Conservation (phyloP, 2,113 vertebrate species). For the Chitala chitala region DNA sequence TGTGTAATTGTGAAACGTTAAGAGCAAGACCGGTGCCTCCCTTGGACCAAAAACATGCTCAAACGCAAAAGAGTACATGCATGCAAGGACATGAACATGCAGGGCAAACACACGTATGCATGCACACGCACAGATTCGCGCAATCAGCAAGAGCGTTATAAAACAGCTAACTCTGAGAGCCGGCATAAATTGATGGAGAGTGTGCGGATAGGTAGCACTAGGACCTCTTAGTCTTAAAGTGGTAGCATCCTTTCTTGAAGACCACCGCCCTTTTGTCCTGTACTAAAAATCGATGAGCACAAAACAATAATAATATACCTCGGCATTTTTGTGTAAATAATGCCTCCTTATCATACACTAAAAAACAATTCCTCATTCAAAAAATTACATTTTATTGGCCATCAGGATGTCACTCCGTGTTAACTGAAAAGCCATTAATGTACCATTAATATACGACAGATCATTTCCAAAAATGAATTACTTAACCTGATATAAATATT, state of each 20-base stretch:
- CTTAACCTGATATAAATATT: background rate
- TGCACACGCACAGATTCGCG: conserved; percentile 22
- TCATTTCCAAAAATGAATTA: background rate
- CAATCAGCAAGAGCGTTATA: conserved; percentile 14
- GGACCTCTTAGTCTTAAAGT: conserved; percentile 50
- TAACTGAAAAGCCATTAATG: background rate
- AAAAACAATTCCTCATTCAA: background rate
- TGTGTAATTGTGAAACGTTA: background rate
- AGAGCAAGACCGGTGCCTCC: background rate
- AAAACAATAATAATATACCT: background rate
- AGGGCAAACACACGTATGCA: background rate
- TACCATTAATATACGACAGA: background rate
- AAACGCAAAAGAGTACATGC: background rate
- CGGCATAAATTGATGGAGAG: conserved; percentile 23
- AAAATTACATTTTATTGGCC: background rate
- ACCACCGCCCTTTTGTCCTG: conserved; percentile 27
- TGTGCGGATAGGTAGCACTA: conserved; percentile 30
- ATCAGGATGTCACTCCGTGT: background rate
- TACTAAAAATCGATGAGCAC: background rate
- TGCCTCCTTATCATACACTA: background rate
- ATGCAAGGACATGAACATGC: background rate
- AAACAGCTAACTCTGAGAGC: conserved; percentile 36
- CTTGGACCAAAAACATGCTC: background rate
- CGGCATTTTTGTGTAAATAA: background rate
- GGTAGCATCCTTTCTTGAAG: conserved; percentile 33